A percentile compares a stretch with the other conserved stretches of the same genome.
Conservation (phyloP, 2,113 vertebrate species). For the Cyprinodon brontotheroides region DNA sequence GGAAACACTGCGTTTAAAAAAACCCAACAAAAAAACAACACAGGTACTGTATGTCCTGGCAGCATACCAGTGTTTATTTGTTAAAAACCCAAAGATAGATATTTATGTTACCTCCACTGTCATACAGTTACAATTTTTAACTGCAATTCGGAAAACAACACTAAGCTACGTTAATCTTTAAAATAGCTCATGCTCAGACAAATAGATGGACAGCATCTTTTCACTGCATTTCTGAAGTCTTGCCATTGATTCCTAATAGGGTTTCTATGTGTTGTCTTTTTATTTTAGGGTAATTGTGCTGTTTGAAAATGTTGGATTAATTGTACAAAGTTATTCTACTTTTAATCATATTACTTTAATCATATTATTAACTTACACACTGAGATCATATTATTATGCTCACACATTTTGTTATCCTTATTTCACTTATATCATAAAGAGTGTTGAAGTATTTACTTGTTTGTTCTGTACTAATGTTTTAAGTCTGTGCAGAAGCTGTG, state of each 20-base stretch:
- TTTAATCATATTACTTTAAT: too few species aligned
- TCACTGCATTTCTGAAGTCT: neutral
- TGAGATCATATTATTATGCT: too few species aligned
- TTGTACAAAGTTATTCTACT: too few species aligned
- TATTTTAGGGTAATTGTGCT: neutral
- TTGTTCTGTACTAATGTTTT: too few species aligned
- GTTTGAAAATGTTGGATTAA: too few species aligned
- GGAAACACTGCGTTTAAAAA: constrained; percentile 43
- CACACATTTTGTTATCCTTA: too few species aligned
- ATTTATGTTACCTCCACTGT: constrained; percentile 34
- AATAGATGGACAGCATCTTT: neutral
- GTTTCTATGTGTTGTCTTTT: too few species aligned
- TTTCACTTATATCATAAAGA: too few species aligned
- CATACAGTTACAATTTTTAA: constrained; percentile 27
- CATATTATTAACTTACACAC: too few species aligned
- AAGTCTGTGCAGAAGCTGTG: too few species aligned
- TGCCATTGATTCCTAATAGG: neutral
- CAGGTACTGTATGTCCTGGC: constrained; percentile 6
- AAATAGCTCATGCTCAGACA: neutral
- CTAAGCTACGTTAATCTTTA: neutral
- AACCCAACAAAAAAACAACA: constrained; percentile 25
- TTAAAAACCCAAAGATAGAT: constrained; percentile 32
- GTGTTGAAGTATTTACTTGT: too few species aligned
- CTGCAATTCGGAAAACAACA: constrained; percentile 3
- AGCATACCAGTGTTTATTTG: constrained; percentile 18